phyloP scores from a whole-genome alignment of 2,888 invertebrate genomes.

The Nymphalis polychloros region DNA sequence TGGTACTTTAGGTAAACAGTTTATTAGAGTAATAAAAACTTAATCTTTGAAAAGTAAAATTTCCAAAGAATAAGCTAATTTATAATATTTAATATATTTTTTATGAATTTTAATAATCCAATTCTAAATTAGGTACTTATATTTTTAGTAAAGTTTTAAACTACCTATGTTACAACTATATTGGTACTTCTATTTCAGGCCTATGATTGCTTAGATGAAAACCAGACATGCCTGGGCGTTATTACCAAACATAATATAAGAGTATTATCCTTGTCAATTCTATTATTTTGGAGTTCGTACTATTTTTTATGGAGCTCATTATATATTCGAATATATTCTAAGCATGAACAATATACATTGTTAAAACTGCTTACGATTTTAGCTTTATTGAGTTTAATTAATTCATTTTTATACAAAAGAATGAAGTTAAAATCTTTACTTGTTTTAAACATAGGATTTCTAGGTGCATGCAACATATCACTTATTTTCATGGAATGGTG shows the following conservation, averaged over 20 bases:
- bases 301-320: slow-evolving; percentile 62
- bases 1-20: too few relatives aligned
- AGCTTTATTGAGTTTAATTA: slow-evolving; percentile 52
- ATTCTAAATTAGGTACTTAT: too few relatives aligned
- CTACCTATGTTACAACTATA: not conserved
- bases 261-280: slow-evolving; percentile 47
- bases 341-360: slow-evolving; percentile 43
- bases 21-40: too few relatives aligned
- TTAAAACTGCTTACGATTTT: slow-evolving; percentile 52
- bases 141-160: too few relatives aligned
- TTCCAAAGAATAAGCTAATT: too few relatives aligned
- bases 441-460: slow-evolving; percentile 52
- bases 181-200: slow-evolving; percentile 56
- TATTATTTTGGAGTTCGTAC: slow-evolving; percentile 59
- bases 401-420: slow-evolving; percentile 52
- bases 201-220: slow-evolving; percentile 63
- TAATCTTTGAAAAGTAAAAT: too few relatives aligned
- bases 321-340: slow-evolving; percentile 57
- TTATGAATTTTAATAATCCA: too few relatives aligned
- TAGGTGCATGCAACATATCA: slow-evolving; percentile 53
- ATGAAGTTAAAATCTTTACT: slow-evolving; percentile 55
- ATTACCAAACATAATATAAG: slow-evolving; percentile 61
- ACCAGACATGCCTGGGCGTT: slow-evolving; percentile 59
- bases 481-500: slow-evolving; percentile 43
- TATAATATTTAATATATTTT: too few relatives aligned